These are phyloP conservation scores for Saimiri boliviensis DNA, from an alignment of 2,113 vertebrate genomes.

Conservation along the genomic window DNA sequence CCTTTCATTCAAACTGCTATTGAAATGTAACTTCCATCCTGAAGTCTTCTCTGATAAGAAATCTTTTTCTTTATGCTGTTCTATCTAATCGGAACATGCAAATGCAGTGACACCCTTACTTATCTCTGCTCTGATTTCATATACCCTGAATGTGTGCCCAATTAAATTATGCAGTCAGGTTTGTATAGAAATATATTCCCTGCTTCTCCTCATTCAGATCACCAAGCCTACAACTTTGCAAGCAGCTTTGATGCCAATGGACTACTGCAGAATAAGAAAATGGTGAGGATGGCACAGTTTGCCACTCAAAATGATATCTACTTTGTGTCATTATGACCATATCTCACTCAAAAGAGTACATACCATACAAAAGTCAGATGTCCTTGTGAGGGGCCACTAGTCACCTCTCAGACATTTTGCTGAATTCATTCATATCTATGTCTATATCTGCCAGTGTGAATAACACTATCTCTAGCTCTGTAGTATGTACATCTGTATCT, in stretches of 20 bases:
- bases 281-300: not conserved
- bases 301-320: not conserved
- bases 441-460: not conserved
- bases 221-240: not conserved
- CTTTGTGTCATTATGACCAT: not conserved
- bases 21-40: not conserved
- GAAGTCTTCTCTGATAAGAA: not conserved
- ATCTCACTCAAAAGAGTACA: not conserved
- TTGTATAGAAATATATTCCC: not conserved
- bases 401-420: not conserved
- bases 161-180: not conserved
- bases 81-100: not conserved
- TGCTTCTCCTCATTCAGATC: not conserved
- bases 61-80: not conserved
- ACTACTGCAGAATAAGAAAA: not conserved
- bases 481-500: not conserved
- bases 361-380: not conserved
- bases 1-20: not conserved
- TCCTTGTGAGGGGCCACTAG: not conserved
- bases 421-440: not conserved
- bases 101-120: not conserved
- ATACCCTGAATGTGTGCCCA: not conserved
- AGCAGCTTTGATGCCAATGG: not conserved
- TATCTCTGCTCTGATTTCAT: not conserved
- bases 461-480: not conserved